Evolutionary conservation across 2,797 vertebrate genomes (phyloP).

Genomic region (Cyclopterus lumpus): DNA sequence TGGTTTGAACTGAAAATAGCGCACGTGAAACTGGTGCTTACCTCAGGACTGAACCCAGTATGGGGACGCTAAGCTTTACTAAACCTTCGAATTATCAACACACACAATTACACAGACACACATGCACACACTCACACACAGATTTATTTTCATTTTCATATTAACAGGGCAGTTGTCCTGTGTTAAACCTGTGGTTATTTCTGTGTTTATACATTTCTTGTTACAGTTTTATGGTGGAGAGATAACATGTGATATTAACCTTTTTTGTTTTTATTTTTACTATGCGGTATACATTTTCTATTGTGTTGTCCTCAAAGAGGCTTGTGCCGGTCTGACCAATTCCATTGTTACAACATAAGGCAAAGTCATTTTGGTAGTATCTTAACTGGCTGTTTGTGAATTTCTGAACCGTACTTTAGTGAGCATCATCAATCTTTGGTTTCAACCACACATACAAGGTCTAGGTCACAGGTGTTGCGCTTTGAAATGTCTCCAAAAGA

Average conservation of each 20-base stretch:
- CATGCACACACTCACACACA: conserved; percentile 23
- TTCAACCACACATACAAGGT: conserved; percentile 38
- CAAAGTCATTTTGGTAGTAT: conserved; percentile 55
- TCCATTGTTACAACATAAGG: conserved; percentile 53
- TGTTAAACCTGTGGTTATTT: conserved; percentile 85
- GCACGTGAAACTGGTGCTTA: conserved; percentile 84
- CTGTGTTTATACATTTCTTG: conserved; percentile 77
- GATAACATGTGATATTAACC: conserved; percentile 77
- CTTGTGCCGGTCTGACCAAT: conserved; percentile 65
- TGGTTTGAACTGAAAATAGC: conserved; percentile 75
- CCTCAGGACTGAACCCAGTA: conserved; percentile 86
- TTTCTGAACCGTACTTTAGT: background rate
- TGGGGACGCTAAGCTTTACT: conserved; percentile 81
- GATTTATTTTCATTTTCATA: conserved; percentile 39
- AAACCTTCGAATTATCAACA: conserved; percentile 56
- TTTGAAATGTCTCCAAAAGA: conserved; percentile 57
- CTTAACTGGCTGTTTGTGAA: conserved; percentile 53
- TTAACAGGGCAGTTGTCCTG: conserved; percentile 71
- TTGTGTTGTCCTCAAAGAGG: conserved; percentile 74
- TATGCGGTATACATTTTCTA: conserved; percentile 70
- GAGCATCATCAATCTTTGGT: conserved; percentile 17
- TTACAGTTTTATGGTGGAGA: conserved; percentile 66
- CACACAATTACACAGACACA: conserved; percentile 28
- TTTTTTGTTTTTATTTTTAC: conserved; percentile 64
- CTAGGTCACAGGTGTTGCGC: conserved; percentile 43